Base-by-base conservation (phyloP, 2,113 vertebrate genomes). In the Eidolon helvum region DNA sequence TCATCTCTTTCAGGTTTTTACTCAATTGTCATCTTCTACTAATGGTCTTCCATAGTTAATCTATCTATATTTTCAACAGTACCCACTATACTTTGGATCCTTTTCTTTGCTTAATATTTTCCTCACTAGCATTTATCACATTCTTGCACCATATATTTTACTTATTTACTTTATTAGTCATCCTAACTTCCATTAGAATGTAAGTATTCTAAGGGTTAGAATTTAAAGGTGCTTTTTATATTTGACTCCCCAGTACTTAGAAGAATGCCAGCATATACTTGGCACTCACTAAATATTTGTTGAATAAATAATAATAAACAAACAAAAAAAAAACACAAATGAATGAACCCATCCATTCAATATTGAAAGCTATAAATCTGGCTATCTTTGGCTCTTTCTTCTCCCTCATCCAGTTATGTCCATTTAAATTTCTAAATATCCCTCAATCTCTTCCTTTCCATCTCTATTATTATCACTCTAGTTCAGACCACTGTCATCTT, bases 341-440 rank as follows among this genome's bases (percentile, higher is more conserved):
- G 35, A 87, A 78, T 53, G 2, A 28, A 93, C 10, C 35, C 43
- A 68, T 10, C 26, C 22, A 66, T 10, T 16, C n/a, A 59, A 45
- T 84, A 77, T 90, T 22, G 22, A 92, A 63, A 96, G 30, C 53
- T 75, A 91, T 40, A 93, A 96, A 85, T n/a, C 11, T 43, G 10
- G 33, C 33, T 8, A 28, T 30, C 15, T 91, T 28, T 48, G 28
- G 11, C 24, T 90, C 10, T 79, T 79, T 55, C 48, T 72, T 86
- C 79, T 84, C 30, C 18, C 8, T 94, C n/a, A 89, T 2, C 6
- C 33, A 45, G 15, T 69, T 90, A 65, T 74, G 12, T 16, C 40
- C 15, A 45, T 53, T 91, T 80, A 35, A 53, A 19, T 55, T 78
- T 71, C 59, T 92, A 66, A 86, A 77, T 75, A 38, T 28, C 53